Evolutionary conservation across 2,888 invertebrate genomes (phyloP).

Genomic region (Neelides folsomi): DNA sequence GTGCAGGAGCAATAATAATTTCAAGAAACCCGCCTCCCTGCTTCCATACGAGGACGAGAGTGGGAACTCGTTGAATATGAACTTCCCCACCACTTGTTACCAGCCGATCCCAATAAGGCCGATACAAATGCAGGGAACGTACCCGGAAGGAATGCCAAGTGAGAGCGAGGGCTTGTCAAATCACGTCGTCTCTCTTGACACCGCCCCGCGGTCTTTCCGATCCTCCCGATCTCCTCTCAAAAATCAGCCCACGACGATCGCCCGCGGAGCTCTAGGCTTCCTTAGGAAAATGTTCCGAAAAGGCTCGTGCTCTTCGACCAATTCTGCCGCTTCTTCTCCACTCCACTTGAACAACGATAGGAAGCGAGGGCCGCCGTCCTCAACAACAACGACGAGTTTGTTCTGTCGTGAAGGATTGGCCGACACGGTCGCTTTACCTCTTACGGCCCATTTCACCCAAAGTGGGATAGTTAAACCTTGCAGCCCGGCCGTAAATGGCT

Average conservation of each 20-base stretch:
- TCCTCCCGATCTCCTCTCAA: too few species aligned
- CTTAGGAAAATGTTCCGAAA: conserved; percentile 31
- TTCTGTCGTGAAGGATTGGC: too few species aligned
- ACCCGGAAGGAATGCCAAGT: conserved; percentile 12
- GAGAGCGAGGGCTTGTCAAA: conserved; percentile 9
- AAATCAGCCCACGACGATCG: conserved; percentile 10
- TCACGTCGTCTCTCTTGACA: conserved; percentile 1
- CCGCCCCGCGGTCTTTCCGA: too few species aligned
- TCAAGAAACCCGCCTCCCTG: background rate
- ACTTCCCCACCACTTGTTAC: conserved; percentile 17
- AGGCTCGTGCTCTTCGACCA: conserved; percentile 17
- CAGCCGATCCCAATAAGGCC: conserved; percentile 8
- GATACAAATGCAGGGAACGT: background rate
- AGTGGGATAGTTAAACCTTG: conserved; percentile 9
- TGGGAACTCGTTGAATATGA: conserved; percentile 21
- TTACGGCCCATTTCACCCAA: background rate
- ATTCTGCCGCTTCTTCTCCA: background rate
- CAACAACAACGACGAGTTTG: too few species aligned
- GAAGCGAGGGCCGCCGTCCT: conserved; percentile 1
- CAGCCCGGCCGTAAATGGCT: conserved; percentile 21
- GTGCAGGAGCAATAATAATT: too few species aligned
- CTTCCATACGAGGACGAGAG: conserved; percentile 4
- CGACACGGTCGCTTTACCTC: conserved; percentile 5
- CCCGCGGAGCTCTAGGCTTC: conserved; percentile 30
- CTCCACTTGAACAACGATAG: background rate